Conservation (phyloP, 2,113 vertebrate species). For the Equus przewalskii region DNA sequence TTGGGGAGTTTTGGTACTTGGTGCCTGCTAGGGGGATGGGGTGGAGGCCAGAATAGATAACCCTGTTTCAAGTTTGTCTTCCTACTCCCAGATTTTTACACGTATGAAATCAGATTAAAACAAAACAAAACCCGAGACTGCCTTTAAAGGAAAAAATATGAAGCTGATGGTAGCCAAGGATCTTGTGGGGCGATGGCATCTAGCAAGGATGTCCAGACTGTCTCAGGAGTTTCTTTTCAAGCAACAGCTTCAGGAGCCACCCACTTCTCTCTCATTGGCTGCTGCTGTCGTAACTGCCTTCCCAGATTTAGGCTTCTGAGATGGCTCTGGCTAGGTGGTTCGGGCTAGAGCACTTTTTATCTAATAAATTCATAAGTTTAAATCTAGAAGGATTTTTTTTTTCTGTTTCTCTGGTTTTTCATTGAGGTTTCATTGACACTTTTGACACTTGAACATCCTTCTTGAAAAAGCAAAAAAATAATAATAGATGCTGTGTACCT, state of each 20-base stretch:
- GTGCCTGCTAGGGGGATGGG: background rate
- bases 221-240: background rate
- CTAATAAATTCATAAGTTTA: background rate
- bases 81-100: background rate
- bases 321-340: background rate
- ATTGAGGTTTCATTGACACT: background rate
- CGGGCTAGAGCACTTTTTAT: background rate
- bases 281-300: background rate
- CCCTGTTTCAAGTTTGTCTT: slow-evolving; percentile 1
- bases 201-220: background rate
- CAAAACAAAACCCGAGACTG: background rate
- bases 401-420: background rate
- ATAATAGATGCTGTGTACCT: background rate
- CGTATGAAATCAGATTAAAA: background rate
- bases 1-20: background rate
- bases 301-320: background rate
- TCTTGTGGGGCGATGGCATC: background rate
- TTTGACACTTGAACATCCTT: background rate
- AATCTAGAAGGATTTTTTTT: background rate
- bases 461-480: background rate
- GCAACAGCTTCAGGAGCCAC: background rate
- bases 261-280: background rate
- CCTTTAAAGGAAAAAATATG: background rate
- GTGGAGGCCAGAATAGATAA: background rate
- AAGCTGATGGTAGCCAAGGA: background rate